These are phyloP conservation scores for Caenorhabditis remanei DNA, from an alignment of 1,140 invertebrate species.

Conservation along the genomic window DNA sequence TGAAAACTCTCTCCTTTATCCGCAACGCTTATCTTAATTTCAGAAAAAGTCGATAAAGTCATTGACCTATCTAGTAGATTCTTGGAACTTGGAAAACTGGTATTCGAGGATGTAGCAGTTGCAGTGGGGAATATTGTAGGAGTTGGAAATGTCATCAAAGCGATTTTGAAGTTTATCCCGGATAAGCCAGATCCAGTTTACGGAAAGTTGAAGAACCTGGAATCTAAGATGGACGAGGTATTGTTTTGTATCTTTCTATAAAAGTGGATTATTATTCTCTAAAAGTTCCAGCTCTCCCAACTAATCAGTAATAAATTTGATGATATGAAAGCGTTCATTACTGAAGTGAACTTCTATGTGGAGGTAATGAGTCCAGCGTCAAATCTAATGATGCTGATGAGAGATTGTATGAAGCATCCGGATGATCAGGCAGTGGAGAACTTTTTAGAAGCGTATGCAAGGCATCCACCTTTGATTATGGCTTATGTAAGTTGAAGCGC, in stretches of 20 bases:
- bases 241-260: too few species aligned
- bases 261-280: too few species aligned
- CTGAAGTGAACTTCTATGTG: not conserved
- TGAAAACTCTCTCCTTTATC: too few species aligned
- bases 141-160: too few species aligned
- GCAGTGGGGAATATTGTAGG: too few species aligned
- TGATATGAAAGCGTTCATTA: not conserved
- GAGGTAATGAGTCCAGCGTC: not conserved
- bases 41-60: too few species aligned
- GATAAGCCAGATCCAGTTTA: not conserved
- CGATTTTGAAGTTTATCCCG: too few species aligned
- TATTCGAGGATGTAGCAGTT: too few species aligned
- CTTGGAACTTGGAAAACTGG: too few species aligned
- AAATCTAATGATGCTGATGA: not conserved
- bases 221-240: not conserved
- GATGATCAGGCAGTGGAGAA: not conserved
- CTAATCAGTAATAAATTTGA: not conserved
- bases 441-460: not conserved
- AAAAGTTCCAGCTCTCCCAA: too few species aligned
- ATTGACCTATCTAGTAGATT: too few species aligned
- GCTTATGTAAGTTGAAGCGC: not conserved
- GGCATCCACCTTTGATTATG: not conserved
- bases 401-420: not conserved
- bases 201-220: not conserved
- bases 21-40: too few species aligned